Conservation (phyloP, 1,140 invertebrate genomes). For the Zaprionus ghesquierei region DNA sequence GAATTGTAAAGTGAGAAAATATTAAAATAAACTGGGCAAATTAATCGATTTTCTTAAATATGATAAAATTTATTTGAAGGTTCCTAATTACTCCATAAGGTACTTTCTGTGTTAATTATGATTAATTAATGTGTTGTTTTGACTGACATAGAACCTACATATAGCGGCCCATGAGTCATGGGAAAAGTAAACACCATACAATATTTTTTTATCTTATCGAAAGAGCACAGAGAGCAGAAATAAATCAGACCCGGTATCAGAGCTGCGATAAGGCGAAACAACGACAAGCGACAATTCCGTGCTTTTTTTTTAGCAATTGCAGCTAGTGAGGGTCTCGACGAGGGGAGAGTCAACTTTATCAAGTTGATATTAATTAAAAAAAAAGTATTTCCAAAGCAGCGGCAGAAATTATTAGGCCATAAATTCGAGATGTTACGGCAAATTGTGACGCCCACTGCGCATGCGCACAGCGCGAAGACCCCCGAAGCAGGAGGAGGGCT, state of each 20-base stretch:
- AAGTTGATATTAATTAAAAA: slow-evolving; percentile 55
- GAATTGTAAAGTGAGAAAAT: no score
- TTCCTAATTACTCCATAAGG: background rate
- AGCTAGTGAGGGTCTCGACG: background rate
- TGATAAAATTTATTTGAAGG: no score
- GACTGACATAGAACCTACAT: slow-evolving; percentile 4
- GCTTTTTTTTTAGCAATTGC: slow-evolving; percentile 4
- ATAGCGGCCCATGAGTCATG: slow-evolving; percentile 22
- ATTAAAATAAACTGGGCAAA: background rate
- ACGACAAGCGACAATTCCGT: slow-evolving; percentile 26
- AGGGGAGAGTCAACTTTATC: slow-evolving; percentile 38
- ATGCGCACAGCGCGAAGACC: slow-evolving; percentile 67
- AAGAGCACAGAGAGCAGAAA: slow-evolving; percentile 29
- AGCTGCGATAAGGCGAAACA: slow-evolving; percentile 31
- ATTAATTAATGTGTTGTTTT: slow-evolving; percentile 51
- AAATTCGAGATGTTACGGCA: slow-evolving; percentile 67
- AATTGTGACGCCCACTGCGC: slow-evolving; percentile 76
- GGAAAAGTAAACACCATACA: slow-evolving; percentile 26
- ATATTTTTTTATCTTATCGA: slow-evolving; percentile 58
- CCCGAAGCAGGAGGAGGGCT: background rate
- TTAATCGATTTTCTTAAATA: background rate
- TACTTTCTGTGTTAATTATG: slow-evolving; percentile 50
- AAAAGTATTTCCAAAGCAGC: slow-evolving; percentile 19
- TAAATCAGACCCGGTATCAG: slow-evolving; percentile 62
- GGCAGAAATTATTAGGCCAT: slow-evolving; percentile 75